phyloP scores from a whole-genome alignment of 1,140 invertebrate genomes.

The Linepithema humile region DNA sequence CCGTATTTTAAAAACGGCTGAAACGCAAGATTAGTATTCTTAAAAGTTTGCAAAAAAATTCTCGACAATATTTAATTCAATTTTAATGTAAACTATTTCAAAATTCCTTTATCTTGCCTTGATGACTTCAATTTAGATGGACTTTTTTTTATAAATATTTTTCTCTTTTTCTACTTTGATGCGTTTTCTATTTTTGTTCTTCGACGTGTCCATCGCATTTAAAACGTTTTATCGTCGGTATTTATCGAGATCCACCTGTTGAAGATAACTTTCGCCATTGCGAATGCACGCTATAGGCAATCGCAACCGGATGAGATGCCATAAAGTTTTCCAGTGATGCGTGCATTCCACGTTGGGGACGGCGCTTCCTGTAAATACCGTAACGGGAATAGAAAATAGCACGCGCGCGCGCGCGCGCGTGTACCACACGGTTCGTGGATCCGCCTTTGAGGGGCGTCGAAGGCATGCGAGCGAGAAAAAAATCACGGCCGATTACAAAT shows the following conservation, averaged over 20 bases:
- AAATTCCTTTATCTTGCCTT: background rate
- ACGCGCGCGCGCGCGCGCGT: background rate
- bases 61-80: background rate
- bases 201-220: too few species aligned
- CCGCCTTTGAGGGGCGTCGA: background rate
- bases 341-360: constrained; percentile 36
- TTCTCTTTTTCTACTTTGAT: background rate
- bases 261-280: constrained; percentile 42
- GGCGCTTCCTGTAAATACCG: constrained; percentile 31
- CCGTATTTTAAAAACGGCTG: background rate
- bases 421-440: background rate
- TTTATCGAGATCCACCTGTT: constrained; percentile 2
- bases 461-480: background rate
- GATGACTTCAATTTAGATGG: background rate
- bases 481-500: constrained; percentile 15
- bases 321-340: constrained; percentile 34
- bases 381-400: constrained; percentile 28
- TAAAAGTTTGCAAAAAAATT: background rate
- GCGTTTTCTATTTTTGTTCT: too few species aligned
- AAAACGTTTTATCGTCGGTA: background rate
- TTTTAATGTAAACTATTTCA: background rate
- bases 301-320: background rate
- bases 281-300: constrained; percentile 2
- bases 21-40: background rate
- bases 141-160: background rate